A percentile compares a stretch with the other conserved stretches of the same genome.
These are phyloP conservation scores for Rhynchotus rufescens DNA, from an alignment of 2,797 vertebrate genomes.

Conservation along the genomic window DNA sequence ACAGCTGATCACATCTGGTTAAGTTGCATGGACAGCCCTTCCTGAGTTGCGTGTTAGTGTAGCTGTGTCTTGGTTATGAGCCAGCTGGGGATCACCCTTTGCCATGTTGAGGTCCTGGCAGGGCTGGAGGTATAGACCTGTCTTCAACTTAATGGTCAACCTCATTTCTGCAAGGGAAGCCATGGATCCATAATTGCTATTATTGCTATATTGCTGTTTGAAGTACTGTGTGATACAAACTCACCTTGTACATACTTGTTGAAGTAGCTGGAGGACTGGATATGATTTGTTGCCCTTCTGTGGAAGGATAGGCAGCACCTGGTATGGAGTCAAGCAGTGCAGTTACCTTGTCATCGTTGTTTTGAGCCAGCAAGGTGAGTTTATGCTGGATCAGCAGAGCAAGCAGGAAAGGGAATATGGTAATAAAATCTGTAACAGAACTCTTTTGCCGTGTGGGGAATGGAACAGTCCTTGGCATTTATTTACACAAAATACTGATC, in stretches of 20 bases:
- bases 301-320: neutral
- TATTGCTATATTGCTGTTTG: rapidly evolving
- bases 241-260: neutral
- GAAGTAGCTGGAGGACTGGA: neutral
- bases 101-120: rapidly evolving
- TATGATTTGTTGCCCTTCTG: neutral
- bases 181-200: rapidly evolving
- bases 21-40: neutral
- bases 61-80: neutral
- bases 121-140: neutral
- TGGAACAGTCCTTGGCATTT: constrained; percentile 15
- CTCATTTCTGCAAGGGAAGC: neutral
- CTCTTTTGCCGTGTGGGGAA: neutral
- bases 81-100: neutral
- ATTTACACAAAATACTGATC: neutral
- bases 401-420: neutral
- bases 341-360: neutral
- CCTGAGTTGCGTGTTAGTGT: neutral
- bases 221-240: neutral
- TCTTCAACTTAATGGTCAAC: neutral
- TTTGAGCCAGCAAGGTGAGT: neutral
- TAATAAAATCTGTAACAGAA: neutral
- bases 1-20: neutral
- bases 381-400: constrained; percentile 9
- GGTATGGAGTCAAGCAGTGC: neutral